Conservation (phyloP, 2,797 vertebrate species). For the Nasua narica region DNA sequence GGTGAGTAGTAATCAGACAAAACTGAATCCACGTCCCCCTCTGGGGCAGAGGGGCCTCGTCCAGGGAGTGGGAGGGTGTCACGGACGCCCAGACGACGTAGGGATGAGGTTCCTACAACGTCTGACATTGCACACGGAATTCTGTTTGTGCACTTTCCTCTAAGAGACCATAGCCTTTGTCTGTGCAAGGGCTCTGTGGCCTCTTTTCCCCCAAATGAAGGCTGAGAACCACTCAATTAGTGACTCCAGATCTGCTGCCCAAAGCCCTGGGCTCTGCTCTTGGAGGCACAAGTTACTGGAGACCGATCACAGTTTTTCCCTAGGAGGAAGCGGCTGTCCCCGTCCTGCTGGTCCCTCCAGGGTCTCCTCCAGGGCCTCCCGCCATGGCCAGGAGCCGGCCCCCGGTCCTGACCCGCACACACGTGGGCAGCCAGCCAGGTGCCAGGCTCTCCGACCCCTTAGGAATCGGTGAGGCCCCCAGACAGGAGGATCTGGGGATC, state of each 20-base stretch:
- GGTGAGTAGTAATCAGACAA: background rate
- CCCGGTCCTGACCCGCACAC: no score
- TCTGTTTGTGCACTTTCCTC: background rate
- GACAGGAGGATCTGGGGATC: background rate
- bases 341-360: accelerated
- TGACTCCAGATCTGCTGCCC: background rate
- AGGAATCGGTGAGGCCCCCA: no score
- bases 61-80: background rate
- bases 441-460: background rate
- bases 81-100: background rate
- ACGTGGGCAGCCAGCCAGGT: background rate
- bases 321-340: background rate
- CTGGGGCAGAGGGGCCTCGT: background rate
- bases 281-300: background rate
- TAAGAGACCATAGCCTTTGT: background rate
- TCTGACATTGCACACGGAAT: no score
- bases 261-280: background rate
- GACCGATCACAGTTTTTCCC: background rate
- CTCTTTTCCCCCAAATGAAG: no score
- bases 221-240: no score
- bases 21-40: background rate
- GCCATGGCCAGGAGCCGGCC: background rate
- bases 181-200: accelerated
- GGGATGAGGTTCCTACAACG: background rate
- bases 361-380: background rate